Evolutionary conservation across 1,140 invertebrate genomes (phyloP).

Genomic region (Drosophila kohkoa): DNA sequence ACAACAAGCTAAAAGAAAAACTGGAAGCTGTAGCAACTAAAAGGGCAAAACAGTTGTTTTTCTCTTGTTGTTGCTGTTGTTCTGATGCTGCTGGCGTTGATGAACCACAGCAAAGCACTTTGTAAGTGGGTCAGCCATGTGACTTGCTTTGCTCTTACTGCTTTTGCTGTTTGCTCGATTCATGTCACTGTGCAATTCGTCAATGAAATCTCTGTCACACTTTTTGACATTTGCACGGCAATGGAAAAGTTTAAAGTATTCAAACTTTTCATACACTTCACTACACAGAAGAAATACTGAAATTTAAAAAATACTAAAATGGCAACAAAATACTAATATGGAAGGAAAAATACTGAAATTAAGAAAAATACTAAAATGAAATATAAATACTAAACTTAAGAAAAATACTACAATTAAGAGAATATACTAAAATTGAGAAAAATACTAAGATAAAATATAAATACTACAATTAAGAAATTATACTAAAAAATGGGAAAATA

Average conservation of each 20-base stretch:
- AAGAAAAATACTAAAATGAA: no score
- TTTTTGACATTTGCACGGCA: conserved; percentile 73
- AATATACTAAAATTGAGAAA: no score
- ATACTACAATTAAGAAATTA: no score
- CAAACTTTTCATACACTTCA: neutral
- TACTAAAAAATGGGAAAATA: no score
- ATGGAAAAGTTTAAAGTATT: no score
- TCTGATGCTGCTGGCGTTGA: neutral
- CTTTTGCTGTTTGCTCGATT: neutral
- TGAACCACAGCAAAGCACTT: conserved; percentile 23
- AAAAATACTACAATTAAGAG: no score
- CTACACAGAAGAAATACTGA: neutral
- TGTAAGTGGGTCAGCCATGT: conserved; percentile 36
- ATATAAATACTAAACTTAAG: no score
- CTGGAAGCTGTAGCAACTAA: conserved; percentile 14
- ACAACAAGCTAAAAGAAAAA: conserved; percentile 7
- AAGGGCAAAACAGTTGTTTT: conserved; percentile 14
- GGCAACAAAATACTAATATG: no score
- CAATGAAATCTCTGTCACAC: conserved; percentile 60
- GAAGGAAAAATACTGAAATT: no score
- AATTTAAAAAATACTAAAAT: neutral
- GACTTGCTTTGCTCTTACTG: neutral
- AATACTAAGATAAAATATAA: no score
- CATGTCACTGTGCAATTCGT: conserved; percentile 43
- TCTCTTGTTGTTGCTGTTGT: neutral